Conservation (phyloP, 2,113 vertebrate genomes). For the Mobula birostris region DNA sequence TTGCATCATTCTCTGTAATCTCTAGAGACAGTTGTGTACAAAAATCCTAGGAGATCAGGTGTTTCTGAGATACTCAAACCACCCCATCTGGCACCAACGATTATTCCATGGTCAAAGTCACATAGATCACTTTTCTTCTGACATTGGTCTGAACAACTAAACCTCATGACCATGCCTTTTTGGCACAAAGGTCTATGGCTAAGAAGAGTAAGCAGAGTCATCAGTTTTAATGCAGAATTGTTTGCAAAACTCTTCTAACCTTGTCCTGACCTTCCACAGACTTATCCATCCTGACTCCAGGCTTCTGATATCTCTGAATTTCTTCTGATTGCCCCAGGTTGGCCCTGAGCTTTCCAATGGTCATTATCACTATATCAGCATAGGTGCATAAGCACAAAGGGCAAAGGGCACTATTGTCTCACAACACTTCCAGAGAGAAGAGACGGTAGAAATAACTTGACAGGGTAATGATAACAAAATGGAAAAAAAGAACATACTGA, state of each 20-base stretch:
- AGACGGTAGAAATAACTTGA: background rate
- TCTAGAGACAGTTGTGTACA: too few species aligned
- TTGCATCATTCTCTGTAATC: too few species aligned
- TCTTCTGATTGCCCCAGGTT: background rate
- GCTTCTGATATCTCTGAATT: too few species aligned
- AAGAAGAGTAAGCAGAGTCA: background rate
- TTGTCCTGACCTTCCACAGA: background rate
- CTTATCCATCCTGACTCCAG: background rate
- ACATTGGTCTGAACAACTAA: too few species aligned
- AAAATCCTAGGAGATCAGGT: too few species aligned
- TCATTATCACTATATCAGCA: background rate
- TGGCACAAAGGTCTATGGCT: background rate
- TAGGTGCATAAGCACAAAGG: background rate
- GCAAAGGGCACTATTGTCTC: background rate
- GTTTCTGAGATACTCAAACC: too few species aligned
- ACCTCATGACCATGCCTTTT: background rate
- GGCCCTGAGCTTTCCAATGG: background rate
- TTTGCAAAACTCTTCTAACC: background rate
- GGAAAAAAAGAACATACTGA: background rate
- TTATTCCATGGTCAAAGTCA: too few species aligned
- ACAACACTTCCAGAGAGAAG: background rate
- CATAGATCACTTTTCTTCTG: too few species aligned
- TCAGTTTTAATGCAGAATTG: background rate
- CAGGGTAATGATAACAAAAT: background rate
- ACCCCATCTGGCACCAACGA: too few species aligned